Evolutionary conservation across 2,888 invertebrate species (phyloP), one percentile per base, ranked within the genome.

Genomic region (Pachliopta kotzebuea): DNA sequence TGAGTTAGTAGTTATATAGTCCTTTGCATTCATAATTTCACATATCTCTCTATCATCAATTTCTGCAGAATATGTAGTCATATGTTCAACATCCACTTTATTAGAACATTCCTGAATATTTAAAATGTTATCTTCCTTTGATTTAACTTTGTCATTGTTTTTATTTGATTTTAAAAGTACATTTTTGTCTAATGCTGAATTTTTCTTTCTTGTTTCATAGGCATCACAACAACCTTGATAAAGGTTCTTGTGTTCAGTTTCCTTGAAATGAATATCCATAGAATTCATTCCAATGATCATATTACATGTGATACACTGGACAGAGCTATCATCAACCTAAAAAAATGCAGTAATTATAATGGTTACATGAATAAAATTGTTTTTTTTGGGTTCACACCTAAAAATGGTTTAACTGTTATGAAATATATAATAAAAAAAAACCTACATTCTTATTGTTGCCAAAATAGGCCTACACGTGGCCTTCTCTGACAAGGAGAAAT

Each of bases 251-350:
- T 80, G 80, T n/a, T 70, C 63, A 7, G 20, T 14, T 26, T 65
- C 56, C 23, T 70, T 53, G 29, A 76, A 73, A 67, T 81, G 81
- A 2, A 26, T 26, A 2, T 31, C 54, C 3, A 76, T 65, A 6
- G 68, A 58, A n/a, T 66, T 65, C 6, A 68, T 31, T n/a, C 69
- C 67, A 17, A 74, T 65, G 0, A 78, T 69, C 31, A 64, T 57
- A 55, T 80, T 80, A 66, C 85, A 85, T 18, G 78, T 84, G 29
- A 84, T 64, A 54, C 85, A 85, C 17, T 84, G 84, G 66, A 77
- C 77, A 0, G 76, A 74, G 31, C 66, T 68, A 1, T 79, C 78
- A 56, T 83, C 82, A 54, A 80, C 72, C 84, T 84, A 73, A 62
- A 70, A 75, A 73, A 45, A 45, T 42, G 42, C 42, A 18, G 18